Evolutionary conservation across 2,797 vertebrate genomes (phyloP).

Genomic region (Sparus aurata): DNA sequence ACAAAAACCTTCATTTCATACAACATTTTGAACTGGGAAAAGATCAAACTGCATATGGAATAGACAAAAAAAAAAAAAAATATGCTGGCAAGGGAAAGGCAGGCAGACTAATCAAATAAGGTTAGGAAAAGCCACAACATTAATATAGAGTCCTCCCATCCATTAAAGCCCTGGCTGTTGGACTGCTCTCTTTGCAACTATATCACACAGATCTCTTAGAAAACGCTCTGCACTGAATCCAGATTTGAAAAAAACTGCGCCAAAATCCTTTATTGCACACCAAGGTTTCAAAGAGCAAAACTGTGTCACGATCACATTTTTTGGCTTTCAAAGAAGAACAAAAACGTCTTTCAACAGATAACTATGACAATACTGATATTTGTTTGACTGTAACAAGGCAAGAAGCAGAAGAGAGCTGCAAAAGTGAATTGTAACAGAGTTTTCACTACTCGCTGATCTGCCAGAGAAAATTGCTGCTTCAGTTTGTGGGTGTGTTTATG

Average conservation of each 20-base stretch:
- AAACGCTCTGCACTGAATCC: conserved; percentile 16
- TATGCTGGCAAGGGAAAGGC: conserved; percentile 8
- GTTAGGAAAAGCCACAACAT: conserved; percentile 28
- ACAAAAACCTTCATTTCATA: not conserved
- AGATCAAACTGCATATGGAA: not conserved
- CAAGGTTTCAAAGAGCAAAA: conserved; percentile 3
- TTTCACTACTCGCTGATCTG: conserved; percentile 75
- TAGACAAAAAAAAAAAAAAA: conserved; percentile 5
- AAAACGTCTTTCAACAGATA: not conserved
- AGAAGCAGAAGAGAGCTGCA: conserved; percentile 60
- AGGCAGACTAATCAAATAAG: conserved; percentile 29
- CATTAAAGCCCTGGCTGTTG: conserved; percentile 20
- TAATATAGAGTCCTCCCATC: conserved; percentile 17
- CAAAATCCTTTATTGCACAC: conserved; percentile 10
- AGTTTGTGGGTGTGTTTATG: conserved; percentile 87
- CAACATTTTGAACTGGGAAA: conserved; percentile 4
- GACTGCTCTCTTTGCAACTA: conserved; percentile 35
- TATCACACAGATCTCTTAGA: conserved; percentile 39
- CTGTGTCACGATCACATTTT: not conserved
- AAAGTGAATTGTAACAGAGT: conserved; percentile 73
- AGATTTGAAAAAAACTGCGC: conserved; percentile 18
- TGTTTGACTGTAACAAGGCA: conserved; percentile 45
- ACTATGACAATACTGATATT: conserved; percentile 32
- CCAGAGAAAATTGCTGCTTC: conserved; percentile 86
- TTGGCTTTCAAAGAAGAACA: conserved; percentile 11